Evolutionary conservation across 1,140 invertebrate species (phyloP).

Genomic region (Pectinophora gossypiella): DNA sequence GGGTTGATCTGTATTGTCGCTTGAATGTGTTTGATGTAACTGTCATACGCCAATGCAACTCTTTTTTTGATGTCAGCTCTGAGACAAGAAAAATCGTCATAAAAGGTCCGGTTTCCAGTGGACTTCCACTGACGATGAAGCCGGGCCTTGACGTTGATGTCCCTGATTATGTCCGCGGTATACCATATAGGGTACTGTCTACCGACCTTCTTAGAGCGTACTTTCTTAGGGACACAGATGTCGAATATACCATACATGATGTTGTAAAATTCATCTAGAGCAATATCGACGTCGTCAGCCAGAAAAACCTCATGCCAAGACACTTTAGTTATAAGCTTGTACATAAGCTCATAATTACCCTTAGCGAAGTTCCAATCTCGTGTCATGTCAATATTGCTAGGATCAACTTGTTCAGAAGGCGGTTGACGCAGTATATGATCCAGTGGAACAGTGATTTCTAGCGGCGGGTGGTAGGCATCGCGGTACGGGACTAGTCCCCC

Average conservation of each 20-base stretch:
- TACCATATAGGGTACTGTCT: conserved; percentile 5
- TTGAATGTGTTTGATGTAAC: neutral
- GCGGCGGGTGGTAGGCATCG: conserved; percentile 5
- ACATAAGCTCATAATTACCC: neutral
- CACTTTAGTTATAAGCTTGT: neutral
- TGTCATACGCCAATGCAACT: neutral
- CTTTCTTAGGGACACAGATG: conserved; percentile 2
- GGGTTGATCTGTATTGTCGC: neutral
- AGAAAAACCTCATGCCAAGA: neutral
- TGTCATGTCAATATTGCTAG: neutral
- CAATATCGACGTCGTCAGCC: neutral
- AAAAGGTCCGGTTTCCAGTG: neutral
- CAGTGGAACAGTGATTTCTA: neutral
- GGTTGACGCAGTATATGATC: neutral
- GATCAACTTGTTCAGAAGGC: neutral
- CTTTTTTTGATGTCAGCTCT: neutral
- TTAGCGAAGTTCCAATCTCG: conserved; percentile 7
- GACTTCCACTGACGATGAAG: conserved; percentile 1
- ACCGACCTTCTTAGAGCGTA: neutral
- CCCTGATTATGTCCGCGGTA: neutral
- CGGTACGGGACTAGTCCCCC: neutral
- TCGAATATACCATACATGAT: conserved; percentile 9
- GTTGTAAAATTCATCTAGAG: neutral
- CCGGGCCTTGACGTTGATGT: neutral
- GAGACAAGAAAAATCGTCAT: neutral